A percentile compares a stretch with the other conserved stretches of the same genome.
Conservation (phyloP, 2,888 invertebrate genomes). For the Gonocerus acuteangulatus region DNA sequence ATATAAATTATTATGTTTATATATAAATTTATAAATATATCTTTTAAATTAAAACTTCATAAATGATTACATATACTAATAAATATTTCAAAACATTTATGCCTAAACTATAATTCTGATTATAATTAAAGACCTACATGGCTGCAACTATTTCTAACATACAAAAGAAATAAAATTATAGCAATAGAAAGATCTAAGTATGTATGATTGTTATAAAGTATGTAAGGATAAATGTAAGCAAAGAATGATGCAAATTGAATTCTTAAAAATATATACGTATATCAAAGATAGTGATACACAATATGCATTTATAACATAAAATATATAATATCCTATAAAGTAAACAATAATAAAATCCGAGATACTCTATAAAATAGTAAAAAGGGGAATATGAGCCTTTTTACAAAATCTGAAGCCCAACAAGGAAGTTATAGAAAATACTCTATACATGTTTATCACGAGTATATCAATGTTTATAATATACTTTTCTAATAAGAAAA, state of each 20-base stretch:
- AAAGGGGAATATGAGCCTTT: slow-evolving; percentile 16
- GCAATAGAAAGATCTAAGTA: slow-evolving; percentile 11
- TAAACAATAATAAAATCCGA: slow-evolving; percentile 16
- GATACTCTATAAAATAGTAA: slow-evolving; percentile 18
- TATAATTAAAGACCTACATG: slow-evolving; percentile 11
- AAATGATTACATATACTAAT: slow-evolving; percentile 19
- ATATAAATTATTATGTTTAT: slow-evolving; percentile 1
- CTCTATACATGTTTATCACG: slow-evolving; percentile 6
- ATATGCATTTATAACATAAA: not conserved
- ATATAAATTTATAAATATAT: not conserved
- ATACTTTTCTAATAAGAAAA: not conserved
- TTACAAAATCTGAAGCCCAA: slow-evolving; percentile 21
- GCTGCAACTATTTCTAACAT: slow-evolving; percentile 16
- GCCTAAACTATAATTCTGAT: slow-evolving; percentile 11
- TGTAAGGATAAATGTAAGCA: too few relatives aligned
- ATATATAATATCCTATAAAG: slow-evolving; percentile 5
- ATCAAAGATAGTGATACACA: not conserved
- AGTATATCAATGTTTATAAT: slow-evolving; percentile 12
- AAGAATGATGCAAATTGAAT: too few relatives aligned
- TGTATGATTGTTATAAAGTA: slow-evolving; percentile 8
- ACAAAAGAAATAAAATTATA: slow-evolving; percentile 7
- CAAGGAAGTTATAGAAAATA: slow-evolving; percentile 20
- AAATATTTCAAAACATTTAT: slow-evolving; percentile 21
- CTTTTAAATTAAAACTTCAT: slow-evolving; percentile 1
- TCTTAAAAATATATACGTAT: too few relatives aligned